A percentile compares a stretch with the other conserved stretches of the same genome.
Conservation (phyloP, 1,140 invertebrate species). For the Panagrolaimus sp. region DNA sequence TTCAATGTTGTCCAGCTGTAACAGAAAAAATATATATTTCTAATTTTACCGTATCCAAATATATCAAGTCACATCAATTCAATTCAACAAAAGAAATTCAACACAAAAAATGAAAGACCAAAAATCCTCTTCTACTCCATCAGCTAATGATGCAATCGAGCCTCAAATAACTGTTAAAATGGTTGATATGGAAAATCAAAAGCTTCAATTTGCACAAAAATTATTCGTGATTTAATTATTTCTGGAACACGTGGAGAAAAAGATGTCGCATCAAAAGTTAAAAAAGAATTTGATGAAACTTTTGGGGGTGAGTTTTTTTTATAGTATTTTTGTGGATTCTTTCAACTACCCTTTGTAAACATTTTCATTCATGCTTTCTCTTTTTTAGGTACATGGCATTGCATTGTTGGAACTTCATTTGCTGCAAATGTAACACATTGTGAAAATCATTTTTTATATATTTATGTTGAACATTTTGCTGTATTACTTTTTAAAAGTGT, state of each 20-base stretch:
- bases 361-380: too few relatives aligned
- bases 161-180: conserved; percentile 9
- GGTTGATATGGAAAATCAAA: conserved; percentile 25
- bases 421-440: conserved; percentile 17
- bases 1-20: too few relatives aligned
- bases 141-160: neutral
- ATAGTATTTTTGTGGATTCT: too few relatives aligned
- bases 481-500: conserved; percentile 23
- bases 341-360: too few relatives aligned
- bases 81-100: too few relatives aligned
- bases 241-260: conserved; percentile 15
- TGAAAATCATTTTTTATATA: conserved; percentile 24
- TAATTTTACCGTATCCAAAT: too few relatives aligned
- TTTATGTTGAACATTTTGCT: conserved; percentile 24
- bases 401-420: conserved; percentile 25
- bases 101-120: too few relatives aligned
- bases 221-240: conserved; percentile 16
- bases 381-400: conserved; percentile 21
- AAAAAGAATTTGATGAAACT: conserved; percentile 23
- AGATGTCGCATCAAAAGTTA: conserved; percentile 18
- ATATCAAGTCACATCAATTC: too few relatives aligned
- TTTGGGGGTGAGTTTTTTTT: neutral
- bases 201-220: conserved; percentile 17
- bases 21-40: too few relatives aligned
- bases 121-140: too few relatives aligned